These are phyloP conservation scores for Ips typographus DNA, from an alignment of 1,140 invertebrate species.

Conservation along the genomic window DNA sequence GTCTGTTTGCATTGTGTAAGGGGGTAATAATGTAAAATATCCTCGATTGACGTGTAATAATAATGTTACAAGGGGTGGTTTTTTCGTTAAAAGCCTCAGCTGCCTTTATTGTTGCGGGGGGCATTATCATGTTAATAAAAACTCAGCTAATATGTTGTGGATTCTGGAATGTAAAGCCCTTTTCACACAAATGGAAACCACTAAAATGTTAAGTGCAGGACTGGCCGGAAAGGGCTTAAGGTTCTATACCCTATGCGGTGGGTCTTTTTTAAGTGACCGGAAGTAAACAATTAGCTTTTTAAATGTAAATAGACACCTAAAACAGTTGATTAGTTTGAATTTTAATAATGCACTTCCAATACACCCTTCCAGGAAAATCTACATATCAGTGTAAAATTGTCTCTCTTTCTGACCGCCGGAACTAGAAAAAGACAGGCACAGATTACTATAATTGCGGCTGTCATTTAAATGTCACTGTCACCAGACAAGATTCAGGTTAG, in stretches of 20 bases:
- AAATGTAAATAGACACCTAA: no score
- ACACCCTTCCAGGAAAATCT: no score
- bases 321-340: no score
- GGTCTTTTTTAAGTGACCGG: constrained; percentile 1
- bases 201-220: constrained; percentile 4
- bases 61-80: constrained; percentile 11
- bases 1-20: constrained; percentile 32
- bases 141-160: background rate
- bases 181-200: background rate
- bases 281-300: background rate
- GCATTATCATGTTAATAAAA: background rate
- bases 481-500: no score
- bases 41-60: constrained; percentile 23
- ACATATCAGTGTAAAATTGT: no score
- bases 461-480: no score
- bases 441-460: no score
- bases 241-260: background rate
- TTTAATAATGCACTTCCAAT: no score
- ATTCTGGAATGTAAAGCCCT: constrained; percentile 1
- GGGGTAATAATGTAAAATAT: no score
- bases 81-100: constrained; percentile 6
- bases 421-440: no score
- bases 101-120: background rate
- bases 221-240: background rate
- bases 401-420: no score